These are phyloP conservation scores for Seriola rivoliana DNA, from an alignment of 2,113 vertebrate genomes.

Conservation along the genomic window DNA sequence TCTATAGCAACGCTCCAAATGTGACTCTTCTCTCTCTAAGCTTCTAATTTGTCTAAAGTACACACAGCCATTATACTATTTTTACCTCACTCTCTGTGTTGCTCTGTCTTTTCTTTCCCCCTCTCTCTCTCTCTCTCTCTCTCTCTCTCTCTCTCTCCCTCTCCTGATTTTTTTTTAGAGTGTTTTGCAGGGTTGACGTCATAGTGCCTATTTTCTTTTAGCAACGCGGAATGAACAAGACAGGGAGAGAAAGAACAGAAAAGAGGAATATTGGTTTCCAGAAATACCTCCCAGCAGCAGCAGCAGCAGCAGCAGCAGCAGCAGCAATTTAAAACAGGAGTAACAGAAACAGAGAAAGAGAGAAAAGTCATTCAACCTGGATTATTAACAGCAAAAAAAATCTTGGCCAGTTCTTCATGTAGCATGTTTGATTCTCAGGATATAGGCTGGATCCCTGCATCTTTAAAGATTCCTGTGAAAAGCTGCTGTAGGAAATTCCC, in stretches of 20 bases:
- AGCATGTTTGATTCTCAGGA: conserved; percentile 1
- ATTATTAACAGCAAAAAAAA: background rate
- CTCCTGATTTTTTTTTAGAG: conserved; percentile 45
- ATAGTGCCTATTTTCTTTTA: conserved; percentile 67
- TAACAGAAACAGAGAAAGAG: background rate
- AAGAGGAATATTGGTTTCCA: conserved; percentile 56
- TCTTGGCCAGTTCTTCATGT: background rate
- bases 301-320: conserved; percentile 20
- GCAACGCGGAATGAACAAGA: conserved; percentile 51
- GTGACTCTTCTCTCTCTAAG: conserved; percentile 61
- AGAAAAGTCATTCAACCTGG: background rate
- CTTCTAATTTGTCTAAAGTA: conserved; percentile 80
- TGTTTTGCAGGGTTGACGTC: conserved; percentile 75
- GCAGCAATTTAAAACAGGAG: conserved; percentile 19
- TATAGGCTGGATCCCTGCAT: background rate
- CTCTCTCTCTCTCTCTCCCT: conserved; percentile 24
- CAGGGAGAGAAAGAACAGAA: conserved; percentile 16
- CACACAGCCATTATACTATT: conserved; percentile 76
- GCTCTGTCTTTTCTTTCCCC: conserved; percentile 47
- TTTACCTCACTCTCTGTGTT: conserved; percentile 64
- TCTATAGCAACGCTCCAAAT: conserved; percentile 64
- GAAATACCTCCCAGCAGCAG: conserved; percentile 48
- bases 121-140: conserved; percentile 18
- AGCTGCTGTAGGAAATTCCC: conserved; percentile 24
- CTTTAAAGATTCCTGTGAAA: conserved; percentile 19